These are phyloP conservation scores for Liasis olivaceus DNA, from an alignment of 2,797 vertebrate genomes.

Conservation along the genomic window DNA sequence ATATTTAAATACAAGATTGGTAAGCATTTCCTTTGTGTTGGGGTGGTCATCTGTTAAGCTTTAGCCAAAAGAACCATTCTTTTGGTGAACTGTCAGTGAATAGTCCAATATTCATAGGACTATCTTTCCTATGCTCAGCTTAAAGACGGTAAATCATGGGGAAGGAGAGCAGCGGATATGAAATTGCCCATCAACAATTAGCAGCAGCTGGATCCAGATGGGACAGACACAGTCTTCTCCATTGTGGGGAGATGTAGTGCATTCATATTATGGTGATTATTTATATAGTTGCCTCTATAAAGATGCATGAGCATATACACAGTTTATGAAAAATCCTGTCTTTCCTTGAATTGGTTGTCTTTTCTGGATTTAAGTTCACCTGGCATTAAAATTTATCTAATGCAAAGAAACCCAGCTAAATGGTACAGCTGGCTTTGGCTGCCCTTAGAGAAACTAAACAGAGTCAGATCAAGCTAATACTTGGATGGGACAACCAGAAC, in stretches of 20 bases:
- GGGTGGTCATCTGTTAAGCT: neutral
- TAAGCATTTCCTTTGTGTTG: neutral
- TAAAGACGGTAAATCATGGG: neutral
- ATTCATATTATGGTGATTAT: neutral
- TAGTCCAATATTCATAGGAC: neutral
- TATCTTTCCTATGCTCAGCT: neutral
- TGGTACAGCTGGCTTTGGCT: neutral
- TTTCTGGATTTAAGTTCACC: neutral
- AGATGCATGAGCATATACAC: neutral
- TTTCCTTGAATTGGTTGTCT: neutral
- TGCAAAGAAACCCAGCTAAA: neutral
- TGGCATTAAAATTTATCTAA: neutral
- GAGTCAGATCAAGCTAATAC: neutral
- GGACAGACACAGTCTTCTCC: neutral
- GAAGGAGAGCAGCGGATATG: neutral
- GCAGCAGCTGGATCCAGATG: neutral
- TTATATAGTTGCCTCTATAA: neutral
- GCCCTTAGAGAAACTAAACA: neutral
- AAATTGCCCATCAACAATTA: neutral
- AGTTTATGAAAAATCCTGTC: neutral
- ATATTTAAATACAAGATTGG: neutral
- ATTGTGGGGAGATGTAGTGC: neutral
- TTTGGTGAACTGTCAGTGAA: neutral
- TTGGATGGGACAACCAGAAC: neutral
- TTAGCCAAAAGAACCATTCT: neutral